Percentiles rank a stretch among this genome's conserved stretches.
phyloP scores from a whole-genome alignment of 1,140 invertebrate species.

The Andrena cerasifolii region DNA sequence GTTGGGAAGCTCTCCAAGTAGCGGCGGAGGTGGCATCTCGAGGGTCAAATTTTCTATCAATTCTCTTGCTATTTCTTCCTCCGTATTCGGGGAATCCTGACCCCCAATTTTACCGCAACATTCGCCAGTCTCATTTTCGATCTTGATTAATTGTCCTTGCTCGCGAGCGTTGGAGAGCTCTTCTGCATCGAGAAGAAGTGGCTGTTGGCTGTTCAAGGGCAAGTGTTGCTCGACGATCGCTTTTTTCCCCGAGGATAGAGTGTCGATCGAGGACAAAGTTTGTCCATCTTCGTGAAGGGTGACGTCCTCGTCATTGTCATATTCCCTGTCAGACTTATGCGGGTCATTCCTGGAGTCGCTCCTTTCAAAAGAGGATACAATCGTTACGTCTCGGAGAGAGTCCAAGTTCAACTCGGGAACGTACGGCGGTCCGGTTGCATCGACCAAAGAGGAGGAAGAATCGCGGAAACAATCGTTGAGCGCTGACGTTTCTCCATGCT shows the following conservation, averaged over 20 bases:
- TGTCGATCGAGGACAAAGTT: conserved; percentile 48
- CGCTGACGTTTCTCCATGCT: conserved; percentile 60
- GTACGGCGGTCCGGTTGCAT: conserved; percentile 63
- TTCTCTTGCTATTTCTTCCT: too few species aligned
- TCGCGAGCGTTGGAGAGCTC: too few species aligned
- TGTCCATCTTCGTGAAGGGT: conserved; percentile 51
- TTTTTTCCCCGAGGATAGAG: conserved; percentile 43
- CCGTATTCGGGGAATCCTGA: too few species aligned
- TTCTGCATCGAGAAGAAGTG: background rate
- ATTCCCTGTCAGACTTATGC: conserved; percentile 35
- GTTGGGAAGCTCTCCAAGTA: background rate
- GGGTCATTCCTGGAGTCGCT: conserved; percentile 60
- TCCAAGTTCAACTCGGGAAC: conserved; percentile 78
- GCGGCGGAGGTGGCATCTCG: too few species aligned
- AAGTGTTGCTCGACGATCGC: background rate
- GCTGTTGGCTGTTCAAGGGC: background rate
- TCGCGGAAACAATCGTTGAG: conserved; percentile 57
- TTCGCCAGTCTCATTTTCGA: too few species aligned
- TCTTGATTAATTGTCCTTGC: too few species aligned
- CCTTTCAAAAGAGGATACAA: conserved; percentile 60
- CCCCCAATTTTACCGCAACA: too few species aligned
- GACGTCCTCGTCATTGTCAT: conserved; percentile 13
- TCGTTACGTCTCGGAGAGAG: conserved; percentile 75
- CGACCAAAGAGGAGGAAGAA: conserved; percentile 50
- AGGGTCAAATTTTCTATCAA: too few species aligned